A percentile compares a stretch with the other conserved stretches of the same genome.
Conservation (phyloP, 2,113 vertebrate species). For the Sus scrofa region DNA sequence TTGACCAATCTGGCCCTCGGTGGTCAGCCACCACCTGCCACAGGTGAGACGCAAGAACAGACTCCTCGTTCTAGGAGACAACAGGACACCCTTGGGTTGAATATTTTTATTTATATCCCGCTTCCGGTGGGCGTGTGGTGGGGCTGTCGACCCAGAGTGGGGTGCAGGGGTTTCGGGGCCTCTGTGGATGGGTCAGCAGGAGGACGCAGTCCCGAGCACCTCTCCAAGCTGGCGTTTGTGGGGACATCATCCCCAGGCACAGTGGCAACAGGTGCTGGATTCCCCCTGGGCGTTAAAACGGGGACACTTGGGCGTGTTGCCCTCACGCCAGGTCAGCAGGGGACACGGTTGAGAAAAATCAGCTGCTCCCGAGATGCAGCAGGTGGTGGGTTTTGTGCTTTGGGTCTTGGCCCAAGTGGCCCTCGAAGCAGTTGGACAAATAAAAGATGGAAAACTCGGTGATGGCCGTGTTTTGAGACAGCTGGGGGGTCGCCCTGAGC, state of each 20-base stretch:
- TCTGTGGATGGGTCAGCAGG: too few relatives aligned
- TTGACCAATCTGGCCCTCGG: background rate
- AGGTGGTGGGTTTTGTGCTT: background rate
- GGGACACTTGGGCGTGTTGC: background rate
- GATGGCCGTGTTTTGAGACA: rapidly evolving
- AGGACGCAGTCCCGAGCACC: background rate
- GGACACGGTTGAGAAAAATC: background rate
- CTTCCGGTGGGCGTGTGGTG: rapidly evolving
- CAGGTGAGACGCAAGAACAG: background rate
- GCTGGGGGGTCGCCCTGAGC: background rate
- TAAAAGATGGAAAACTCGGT: background rate
- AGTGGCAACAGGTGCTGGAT: background rate
- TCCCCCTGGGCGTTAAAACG: background rate
- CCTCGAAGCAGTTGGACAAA: background rate
- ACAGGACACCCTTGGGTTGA: background rate
- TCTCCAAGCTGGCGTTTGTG: rapidly evolving
- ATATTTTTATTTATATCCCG: too few relatives aligned
- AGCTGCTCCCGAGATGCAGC: background rate
- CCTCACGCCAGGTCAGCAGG: background rate
- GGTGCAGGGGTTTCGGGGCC: background rate
- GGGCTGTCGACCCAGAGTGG: background rate
- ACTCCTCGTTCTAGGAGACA: rapidly evolving
- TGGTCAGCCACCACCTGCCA: background rate
- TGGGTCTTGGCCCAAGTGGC: background rate
- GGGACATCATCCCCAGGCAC: background rate